Evolutionary conservation across 2,888 invertebrate genomes (phyloP), one percentile per base, ranked within the genome.

Genomic region (Zootermopsis nevadensis): DNA sequence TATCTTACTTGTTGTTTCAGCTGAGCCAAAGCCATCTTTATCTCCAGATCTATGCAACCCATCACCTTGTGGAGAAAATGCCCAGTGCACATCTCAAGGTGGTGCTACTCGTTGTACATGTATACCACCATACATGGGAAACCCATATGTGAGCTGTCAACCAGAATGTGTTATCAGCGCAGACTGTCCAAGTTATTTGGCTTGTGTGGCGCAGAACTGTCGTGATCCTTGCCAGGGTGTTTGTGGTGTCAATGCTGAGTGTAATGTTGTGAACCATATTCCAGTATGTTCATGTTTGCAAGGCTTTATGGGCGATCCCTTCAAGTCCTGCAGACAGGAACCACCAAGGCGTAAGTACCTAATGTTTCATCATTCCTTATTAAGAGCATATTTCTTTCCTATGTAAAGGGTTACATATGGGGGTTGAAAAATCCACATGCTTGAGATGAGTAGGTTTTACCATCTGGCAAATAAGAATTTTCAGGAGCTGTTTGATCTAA

Each of bases 91-190:
- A 0, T 93, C 93, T 42, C 90, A 92, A 3, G 94, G 95, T 86
- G 94, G 94, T 30, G 90, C 91, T 42, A 93, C 94, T 0, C 93
- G 94, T 86, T 97, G 97, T 88, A 92, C 92, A n/a, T 97, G 97
- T 87, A 95, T 97, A 87, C 95, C 96, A 83, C 96, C 96, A 6
- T 96, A 96, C 87, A 93, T 95, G 85, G 97, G 97, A 15, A 96
- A 97, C 90, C 96, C 97, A 7, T 97, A 96, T 88, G 93, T 93
- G 27, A 96, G 96, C 53, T 97, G 97, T 87, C 92, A 95, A 85
- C 97, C 97, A 3, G 97, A 97, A 90, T 97, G 97, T 89, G 93
- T 94, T 22, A 93, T 94, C 85, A 96, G 95, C 88, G 93, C 95
- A 0, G 96, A 97, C 87, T 97, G 97, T 88, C 92, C 95, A 10